A percentile compares a stretch with the other conserved stretches of the same genome.
Evolutionary conservation across 2,888 invertebrate species (phyloP).

Genomic region (Nomada hirtipes): DNA sequence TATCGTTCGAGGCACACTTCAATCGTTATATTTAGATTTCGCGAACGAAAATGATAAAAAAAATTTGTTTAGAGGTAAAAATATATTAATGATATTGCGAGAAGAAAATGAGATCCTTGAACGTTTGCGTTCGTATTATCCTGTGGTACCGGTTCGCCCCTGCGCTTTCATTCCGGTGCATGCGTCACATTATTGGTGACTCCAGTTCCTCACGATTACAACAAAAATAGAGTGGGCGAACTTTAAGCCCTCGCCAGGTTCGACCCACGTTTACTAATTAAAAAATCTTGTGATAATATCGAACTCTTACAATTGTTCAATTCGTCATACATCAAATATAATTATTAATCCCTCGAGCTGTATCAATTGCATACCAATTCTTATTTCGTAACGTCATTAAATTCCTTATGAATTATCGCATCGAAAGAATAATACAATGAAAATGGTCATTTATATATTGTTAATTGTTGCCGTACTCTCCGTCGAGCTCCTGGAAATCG

Average conservation of each 20-base stretch:
- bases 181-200: slow-evolving; percentile 62
- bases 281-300: background rate
- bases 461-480: background rate
- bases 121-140: slow-evolving; percentile 55
- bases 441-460: background rate
- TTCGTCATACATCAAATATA: too few relatives aligned
- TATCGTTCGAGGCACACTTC: background rate
- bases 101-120: slow-evolving; percentile 22
- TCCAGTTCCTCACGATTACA: slow-evolving; percentile 61
- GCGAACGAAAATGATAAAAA: background rate
- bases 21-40: background rate
- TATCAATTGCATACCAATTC: too few relatives aligned
- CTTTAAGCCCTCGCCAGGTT: slow-evolving; percentile 62
- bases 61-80: background rate
- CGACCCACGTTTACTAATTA: slow-evolving; percentile 70
- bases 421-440: background rate
- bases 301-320: too few relatives aligned
- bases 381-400: too few relatives aligned
- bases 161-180: slow-evolving; percentile 64
- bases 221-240: slow-evolving; percentile 70
- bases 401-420: background rate
- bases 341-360: too few relatives aligned
- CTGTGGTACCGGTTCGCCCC: slow-evolving; percentile 73
- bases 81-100: slow-evolving; percentile 1
- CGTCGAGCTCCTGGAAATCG: background rate